Base-by-base conservation (phyloP, 2,797 vertebrate genomes). In the Argyrosomus regius region DNA sequence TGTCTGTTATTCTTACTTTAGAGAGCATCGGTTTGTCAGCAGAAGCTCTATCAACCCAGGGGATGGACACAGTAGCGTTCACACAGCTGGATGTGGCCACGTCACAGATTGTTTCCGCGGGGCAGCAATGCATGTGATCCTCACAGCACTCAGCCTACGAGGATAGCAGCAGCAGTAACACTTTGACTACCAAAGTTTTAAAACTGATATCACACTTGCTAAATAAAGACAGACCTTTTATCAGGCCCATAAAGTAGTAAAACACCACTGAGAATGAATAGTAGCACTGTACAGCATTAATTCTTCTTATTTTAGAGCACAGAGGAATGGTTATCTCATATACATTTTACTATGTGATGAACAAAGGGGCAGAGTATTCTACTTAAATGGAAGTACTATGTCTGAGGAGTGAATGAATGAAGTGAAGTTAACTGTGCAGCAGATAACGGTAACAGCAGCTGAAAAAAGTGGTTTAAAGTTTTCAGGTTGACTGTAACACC, bases 111-210 rank as follows among this genome's bases (percentile, higher is more conserved):
- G 95, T 96, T 14, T 86, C 93, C 0, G 89, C 91, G 2, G 96
- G 97, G 79, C 97, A 99, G 92, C 97, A 99, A 64, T 98, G 97
- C 5, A 92, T 54, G 64, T 96, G 95, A 87, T 98, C 97, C 0
- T 84, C 88, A 9, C 98, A 98, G 93, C 97, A 98, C 2, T 94
- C 95, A 0, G 96, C 97, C 97, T 98, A 52, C 11, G 22, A 56
- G 59, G 26, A 81, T 45, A 61, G 48, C n/a, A 61, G 48, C n/a
- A 62, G 74, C 52, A 84, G 75, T 61, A 49, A 75, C 39, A 78
- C 57, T 94, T 93, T 94, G 94, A 92, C 88, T 93, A 87, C 12
- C 88, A 92, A 91, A 89, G 67, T 62, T 74, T 53, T 17, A 9
- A 43, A 60, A 11, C 8, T 14, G 13, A 31, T 87, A 91, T 88